Conservation (phyloP, 92 coral and sea anemone species). For the Siderastrea radians region DNA sequence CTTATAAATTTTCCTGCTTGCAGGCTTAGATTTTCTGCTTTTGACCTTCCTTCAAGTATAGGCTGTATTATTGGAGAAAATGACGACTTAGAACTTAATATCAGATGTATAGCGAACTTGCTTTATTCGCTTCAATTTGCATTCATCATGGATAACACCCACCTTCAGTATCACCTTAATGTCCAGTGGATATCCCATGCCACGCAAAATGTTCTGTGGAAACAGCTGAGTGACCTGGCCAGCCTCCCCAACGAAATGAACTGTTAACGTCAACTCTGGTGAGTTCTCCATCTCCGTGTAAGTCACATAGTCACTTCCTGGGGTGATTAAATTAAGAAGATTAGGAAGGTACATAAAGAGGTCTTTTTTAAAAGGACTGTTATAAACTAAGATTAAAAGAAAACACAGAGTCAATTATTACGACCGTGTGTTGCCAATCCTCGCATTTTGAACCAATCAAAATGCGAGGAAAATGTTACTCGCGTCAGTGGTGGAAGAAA, state of each 20-base stretch:
- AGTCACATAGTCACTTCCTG: constrained; percentile 86
- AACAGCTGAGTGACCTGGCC: constrained; percentile 91
- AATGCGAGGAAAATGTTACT: too few species aligned
- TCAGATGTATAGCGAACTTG: too few species aligned
- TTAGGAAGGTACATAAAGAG: neutral
- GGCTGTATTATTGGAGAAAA: too few species aligned
- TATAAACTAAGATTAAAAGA: neutral
- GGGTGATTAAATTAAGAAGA: neutral
- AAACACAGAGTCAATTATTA: neutral
- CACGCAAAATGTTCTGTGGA: constrained; percentile 91
- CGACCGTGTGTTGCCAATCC: too few species aligned
- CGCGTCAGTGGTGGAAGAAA: too few species aligned
- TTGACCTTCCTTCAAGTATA: too few species aligned
- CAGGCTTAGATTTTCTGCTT: too few species aligned
- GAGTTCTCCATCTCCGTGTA: constrained; percentile 88
- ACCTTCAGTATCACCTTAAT: constrained; percentile 90
- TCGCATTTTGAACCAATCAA: too few species aligned
- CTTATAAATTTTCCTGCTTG: too few species aligned
- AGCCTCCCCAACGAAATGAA: constrained; percentile 96
- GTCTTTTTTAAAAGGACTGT: neutral
- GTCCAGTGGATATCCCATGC: constrained; percentile 96
- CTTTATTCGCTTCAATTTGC: neutral
- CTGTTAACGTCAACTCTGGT: constrained; percentile 69
- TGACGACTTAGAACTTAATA: too few species aligned
- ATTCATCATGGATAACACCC: neutral